A percentile compares a stretch with the other conserved stretches of the same genome.
phyloP scores from a whole-genome alignment of 64 coral and sea anemone species.

The Anthopleura sola region DNA sequence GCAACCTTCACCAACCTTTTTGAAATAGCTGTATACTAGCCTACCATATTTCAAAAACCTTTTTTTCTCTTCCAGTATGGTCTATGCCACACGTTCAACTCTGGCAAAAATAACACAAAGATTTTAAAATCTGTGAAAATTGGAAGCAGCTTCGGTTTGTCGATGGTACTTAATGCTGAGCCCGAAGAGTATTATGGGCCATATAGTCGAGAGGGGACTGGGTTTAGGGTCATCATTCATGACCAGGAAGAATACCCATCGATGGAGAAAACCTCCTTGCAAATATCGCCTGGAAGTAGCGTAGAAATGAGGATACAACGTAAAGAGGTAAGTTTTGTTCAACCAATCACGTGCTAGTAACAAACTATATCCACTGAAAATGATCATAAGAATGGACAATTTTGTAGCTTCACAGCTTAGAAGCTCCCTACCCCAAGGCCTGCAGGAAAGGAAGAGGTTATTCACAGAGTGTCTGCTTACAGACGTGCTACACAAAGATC shows the following conservation, averaged over 20 bases:
- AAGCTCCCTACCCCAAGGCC: not conserved
- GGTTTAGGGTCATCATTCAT: conserved; percentile 26
- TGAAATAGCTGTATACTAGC: too few relatives aligned
- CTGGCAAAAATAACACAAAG: not conserved
- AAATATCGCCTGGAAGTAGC: not conserved
- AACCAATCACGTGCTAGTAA: too few relatives aligned
- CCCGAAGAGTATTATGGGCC: conserved; percentile 51
- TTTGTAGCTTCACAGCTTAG: not conserved
- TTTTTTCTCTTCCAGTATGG: conserved; percentile 36
- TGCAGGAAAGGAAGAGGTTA: not conserved
- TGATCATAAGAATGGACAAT: not conserved
- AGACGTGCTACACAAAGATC: not conserved
- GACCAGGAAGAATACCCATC: not conserved
- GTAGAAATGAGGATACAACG: not conserved
- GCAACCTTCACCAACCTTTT: too few relatives aligned
- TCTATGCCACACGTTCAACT: conserved; percentile 45
- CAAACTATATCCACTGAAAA: too few relatives aligned
- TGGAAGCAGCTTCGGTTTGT: not conserved
- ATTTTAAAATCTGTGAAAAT: not conserved
- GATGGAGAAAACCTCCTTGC: not conserved
- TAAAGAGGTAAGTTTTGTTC: not conserved
- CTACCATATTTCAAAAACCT: too few relatives aligned
- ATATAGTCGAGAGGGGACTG: conserved; percentile 22
- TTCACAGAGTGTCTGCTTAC: not conserved
- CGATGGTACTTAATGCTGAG: conserved; percentile 11